A percentile compares a stretch with the other conserved stretches of the same genome.
Conservation (phyloP, 2,797 vertebrate species). For the Falco berigora region DNA sequence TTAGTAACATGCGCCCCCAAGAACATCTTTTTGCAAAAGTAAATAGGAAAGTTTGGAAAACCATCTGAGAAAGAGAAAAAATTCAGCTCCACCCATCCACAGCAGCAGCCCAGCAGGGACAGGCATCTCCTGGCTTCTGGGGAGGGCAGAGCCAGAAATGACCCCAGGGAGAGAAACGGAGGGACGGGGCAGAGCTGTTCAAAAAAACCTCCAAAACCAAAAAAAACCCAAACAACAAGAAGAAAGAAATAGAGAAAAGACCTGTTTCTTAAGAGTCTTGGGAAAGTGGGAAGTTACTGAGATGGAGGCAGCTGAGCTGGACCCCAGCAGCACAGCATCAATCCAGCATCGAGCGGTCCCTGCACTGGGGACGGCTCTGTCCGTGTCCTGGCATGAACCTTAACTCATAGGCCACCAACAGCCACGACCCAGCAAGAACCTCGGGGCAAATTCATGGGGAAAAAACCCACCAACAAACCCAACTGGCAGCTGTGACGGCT, state of each 20-base stretch:
- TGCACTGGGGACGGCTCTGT: not conserved
- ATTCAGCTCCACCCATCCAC: not conserved
- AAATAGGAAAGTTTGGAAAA: not conserved
- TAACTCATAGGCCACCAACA: not conserved
- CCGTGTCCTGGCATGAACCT: fast-evolving
- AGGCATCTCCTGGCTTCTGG: not conserved
- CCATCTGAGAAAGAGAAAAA: not conserved
- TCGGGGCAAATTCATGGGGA: not conserved
- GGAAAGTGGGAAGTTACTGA: not conserved
- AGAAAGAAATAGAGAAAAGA: not conserved
- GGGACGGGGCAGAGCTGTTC: not conserved
- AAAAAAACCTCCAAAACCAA: too few relatives aligned
- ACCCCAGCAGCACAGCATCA: fast-evolving
- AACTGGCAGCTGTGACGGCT: fast-evolving
- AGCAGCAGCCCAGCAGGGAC: not conserved
- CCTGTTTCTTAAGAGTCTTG: not conserved
- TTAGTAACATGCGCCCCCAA: not conserved
- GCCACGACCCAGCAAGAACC: fast-evolving
- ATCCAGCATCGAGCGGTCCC: not conserved
- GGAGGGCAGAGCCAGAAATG: not conserved
- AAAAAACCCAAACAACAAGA: too few relatives aligned
- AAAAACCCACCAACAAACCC: too few relatives aligned
- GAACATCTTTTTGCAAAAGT: not conserved
- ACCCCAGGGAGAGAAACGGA: not conserved
- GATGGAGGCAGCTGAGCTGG: not conserved